Percentiles rank a stretch among this genome's conserved stretches.
Evolutionary conservation across 2,888 invertebrate genomes (phyloP).

Genomic region (Furcula furcula): DNA sequence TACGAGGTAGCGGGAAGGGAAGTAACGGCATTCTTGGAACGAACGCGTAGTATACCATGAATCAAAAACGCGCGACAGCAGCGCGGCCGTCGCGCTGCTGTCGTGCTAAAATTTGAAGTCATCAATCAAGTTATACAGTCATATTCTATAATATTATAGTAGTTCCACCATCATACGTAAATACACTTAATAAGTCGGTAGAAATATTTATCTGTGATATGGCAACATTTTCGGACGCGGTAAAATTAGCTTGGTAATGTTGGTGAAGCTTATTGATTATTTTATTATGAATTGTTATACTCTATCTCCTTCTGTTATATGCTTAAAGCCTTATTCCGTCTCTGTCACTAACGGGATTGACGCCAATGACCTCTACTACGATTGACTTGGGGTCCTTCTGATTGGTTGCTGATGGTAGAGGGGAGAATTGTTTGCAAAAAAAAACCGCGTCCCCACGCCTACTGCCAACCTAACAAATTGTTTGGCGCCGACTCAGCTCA

Average conservation of each 20-base stretch:
- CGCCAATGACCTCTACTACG: constrained; percentile 65
- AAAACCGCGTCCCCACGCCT: constrained; percentile 43
- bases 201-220: not conserved
- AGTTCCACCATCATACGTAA: too few species aligned
- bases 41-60: too few species aligned
- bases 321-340: constrained; percentile 19
- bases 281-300: constrained; percentile 20
- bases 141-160: too few species aligned
- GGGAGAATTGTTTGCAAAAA: constrained; percentile 42
- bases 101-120: too few species aligned
- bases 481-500: constrained; percentile 68
- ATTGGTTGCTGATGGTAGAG: constrained; percentile 46
- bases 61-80: too few species aligned
- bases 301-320: constrained; percentile 36
- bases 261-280: constrained; percentile 51
- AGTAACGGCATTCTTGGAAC: too few species aligned
- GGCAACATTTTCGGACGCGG: constrained; percentile 30
- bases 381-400: too few species aligned
- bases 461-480: constrained; percentile 48
- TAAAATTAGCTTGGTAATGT: constrained; percentile 31
- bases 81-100: too few species aligned
- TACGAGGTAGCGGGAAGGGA: too few species aligned
- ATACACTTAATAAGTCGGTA: too few species aligned
- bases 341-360: constrained; percentile 37
- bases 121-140: too few species aligned